These are phyloP conservation scores for Theodoxus fluviatilis DNA, from an alignment of 2,888 invertebrate species.

Conservation along the genomic window DNA sequence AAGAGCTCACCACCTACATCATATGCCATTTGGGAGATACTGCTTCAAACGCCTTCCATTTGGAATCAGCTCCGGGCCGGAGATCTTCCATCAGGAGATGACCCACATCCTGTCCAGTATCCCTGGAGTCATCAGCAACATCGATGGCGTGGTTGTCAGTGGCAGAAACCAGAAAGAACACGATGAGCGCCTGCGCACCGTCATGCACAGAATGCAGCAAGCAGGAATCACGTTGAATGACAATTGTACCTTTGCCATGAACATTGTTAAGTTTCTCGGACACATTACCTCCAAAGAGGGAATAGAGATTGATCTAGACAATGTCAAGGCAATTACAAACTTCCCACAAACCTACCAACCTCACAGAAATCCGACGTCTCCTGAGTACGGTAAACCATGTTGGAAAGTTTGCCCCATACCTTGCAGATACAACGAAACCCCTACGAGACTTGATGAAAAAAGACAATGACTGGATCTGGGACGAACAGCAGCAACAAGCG, in stretches of 20 bases:
- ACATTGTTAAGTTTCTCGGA: conserved; percentile 22
- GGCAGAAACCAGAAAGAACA: not conserved
- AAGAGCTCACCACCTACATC: too few relatives aligned
- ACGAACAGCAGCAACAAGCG: too few relatives aligned
- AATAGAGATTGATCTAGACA: too few relatives aligned
- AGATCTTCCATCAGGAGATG: conserved; percentile 26
- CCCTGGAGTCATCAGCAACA: not conserved
- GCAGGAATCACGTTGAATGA: conserved; percentile 18
- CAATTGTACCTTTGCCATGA: conserved; percentile 25
- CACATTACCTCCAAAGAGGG: conserved; percentile 16
- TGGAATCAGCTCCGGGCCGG: conserved; percentile 24
- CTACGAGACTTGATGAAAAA: too few relatives aligned
- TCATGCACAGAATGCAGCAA: not conserved
- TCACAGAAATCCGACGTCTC: too few relatives aligned
- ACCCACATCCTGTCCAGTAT: not conserved
- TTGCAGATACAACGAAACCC: too few relatives aligned
- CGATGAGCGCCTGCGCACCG: not conserved
- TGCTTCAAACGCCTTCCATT: conserved; percentile 19
- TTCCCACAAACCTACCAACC: too few relatives aligned
- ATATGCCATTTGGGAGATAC: conserved; percentile 20
- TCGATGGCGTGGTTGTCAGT: conserved; percentile 21
- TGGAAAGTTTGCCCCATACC: too few relatives aligned
- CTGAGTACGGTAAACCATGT: too few relatives aligned
- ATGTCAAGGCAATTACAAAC: too few relatives aligned
- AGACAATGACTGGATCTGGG: too few relatives aligned